These are phyloP conservation scores for Speoplatyrhinus poulsoni DNA, from an alignment of 2,113 vertebrate genomes.

Conservation along the genomic window DNA sequence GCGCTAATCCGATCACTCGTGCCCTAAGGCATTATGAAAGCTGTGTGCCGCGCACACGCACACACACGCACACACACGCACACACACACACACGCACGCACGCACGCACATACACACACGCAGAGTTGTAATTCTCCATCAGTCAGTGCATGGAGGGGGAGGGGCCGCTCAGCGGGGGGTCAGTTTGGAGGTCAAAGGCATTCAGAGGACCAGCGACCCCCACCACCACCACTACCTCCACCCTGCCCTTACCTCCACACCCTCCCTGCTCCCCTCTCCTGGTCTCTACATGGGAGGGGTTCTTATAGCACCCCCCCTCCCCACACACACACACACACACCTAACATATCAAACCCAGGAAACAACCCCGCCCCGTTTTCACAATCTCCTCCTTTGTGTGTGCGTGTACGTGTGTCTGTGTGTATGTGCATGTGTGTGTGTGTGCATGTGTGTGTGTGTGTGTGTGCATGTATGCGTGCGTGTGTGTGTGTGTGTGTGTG, in stretches of 20 bases:
- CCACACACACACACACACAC: not conserved
- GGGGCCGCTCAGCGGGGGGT: slow-evolving; percentile 51
- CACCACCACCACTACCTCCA: slow-evolving; percentile 12
- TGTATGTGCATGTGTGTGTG: not conserved
- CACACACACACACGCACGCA: slow-evolving; percentile 10
- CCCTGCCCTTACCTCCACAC: slow-evolving; percentile 15
- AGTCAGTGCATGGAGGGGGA: slow-evolving; percentile 28
- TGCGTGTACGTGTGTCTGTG: slow-evolving; percentile 16
- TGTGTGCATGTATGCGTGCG: not conserved
- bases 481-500: slow-evolving; percentile 18
- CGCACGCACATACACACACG: slow-evolving; percentile 24
- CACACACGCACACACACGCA: not conserved
- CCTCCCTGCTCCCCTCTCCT: not conserved
- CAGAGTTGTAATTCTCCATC: slow-evolving; percentile 52
- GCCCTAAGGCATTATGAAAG: not conserved
- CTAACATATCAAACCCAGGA: slow-evolving; percentile 1
- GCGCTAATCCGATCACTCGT: not conserved
- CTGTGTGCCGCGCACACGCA: slow-evolving; percentile 11
- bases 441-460: slow-evolving; percentile 29
- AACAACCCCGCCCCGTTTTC: slow-evolving; percentile 47
- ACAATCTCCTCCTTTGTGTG: slow-evolving; percentile 24
- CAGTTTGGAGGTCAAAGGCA: slow-evolving; percentile 72
- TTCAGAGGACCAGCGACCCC: slow-evolving; percentile 63
- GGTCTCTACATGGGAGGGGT: not conserved
- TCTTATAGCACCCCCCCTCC: too few relatives aligned